These are phyloP conservation scores for Herminia tarsipennalis DNA, from an alignment of 2,888 invertebrate genomes.

Conservation along the genomic window DNA sequence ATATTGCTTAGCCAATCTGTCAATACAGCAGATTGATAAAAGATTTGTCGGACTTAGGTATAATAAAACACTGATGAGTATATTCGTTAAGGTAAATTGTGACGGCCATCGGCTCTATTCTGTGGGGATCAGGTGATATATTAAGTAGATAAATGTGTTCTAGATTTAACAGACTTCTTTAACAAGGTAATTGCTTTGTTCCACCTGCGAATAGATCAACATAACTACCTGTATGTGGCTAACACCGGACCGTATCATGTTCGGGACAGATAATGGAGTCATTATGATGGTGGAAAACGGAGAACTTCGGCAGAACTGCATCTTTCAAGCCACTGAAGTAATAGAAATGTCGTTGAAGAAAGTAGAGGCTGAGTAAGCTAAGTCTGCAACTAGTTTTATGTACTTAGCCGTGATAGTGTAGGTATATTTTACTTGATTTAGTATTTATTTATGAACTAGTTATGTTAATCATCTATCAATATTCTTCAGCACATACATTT, in stretches of 20 bases:
- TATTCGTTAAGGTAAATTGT: no score
- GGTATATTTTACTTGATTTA: background rate
- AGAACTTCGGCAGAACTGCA: slow-evolving; percentile 88
- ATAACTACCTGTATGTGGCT: slow-evolving; percentile 93
- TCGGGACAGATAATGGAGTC: slow-evolving; percentile 91
- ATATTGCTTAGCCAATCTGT: no score
- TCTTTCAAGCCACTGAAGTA: slow-evolving; percentile 87
- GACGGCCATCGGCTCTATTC: no score
- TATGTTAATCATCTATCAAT: no score
- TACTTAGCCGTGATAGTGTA: no score
- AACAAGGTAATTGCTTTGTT: slow-evolving; percentile 33
- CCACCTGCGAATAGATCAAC: slow-evolving; percentile 73
- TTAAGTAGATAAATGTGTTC: no score
- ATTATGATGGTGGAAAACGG: slow-evolving; percentile 94
- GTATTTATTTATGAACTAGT: no score
- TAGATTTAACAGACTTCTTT: slow-evolving; percentile 13
- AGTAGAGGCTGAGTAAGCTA: slow-evolving; percentile 84
- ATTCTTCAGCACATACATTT: no score
- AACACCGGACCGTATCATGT: slow-evolving; percentile 92
- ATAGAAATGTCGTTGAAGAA: slow-evolving; percentile 87
- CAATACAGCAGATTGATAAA: no score
- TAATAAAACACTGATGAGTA: no score
- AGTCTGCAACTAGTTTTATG: background rate
- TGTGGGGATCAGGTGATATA: no score
- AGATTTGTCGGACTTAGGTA: no score